These are phyloP conservation scores for Psittacus erithacus DNA, from an alignment of 2,113 vertebrate genomes.

Conservation along the genomic window DNA sequence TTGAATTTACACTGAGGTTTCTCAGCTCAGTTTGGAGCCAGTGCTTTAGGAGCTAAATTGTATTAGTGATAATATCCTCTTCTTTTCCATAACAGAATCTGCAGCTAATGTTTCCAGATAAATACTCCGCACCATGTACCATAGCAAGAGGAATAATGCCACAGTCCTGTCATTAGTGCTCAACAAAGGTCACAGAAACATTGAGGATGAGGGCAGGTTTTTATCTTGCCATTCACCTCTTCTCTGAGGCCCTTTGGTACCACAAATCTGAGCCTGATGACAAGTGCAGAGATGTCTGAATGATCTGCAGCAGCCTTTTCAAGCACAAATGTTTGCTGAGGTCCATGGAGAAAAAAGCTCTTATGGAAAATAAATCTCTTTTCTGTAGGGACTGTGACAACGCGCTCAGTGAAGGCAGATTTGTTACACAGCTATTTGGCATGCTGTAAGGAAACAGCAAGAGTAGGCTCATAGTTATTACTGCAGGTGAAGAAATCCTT, in stretches of 20 bases:
- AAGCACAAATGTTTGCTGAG: not conserved
- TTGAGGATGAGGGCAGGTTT: not conserved
- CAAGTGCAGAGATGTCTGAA: not conserved
- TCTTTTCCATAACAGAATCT: not conserved
- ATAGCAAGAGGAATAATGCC: not conserved
- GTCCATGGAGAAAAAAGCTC: not conserved
- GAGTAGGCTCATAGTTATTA: not conserved
- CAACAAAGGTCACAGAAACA: not conserved
- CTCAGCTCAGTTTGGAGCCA: not conserved
- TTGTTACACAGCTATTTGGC: not conserved
- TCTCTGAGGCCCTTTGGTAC: not conserved
- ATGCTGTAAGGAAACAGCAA: not conserved
- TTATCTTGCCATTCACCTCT: not conserved
- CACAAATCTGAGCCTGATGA: not conserved
- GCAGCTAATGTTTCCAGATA: not conserved
- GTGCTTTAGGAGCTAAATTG: not conserved
- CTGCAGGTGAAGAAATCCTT: not conserved
- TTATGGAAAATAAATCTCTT: not conserved
- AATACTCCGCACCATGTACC: not conserved
- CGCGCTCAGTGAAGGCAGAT: fast-evolving
- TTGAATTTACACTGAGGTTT: not conserved
- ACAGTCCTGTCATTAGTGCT: not conserved
- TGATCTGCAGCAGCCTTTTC: not conserved
- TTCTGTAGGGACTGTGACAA: not conserved
- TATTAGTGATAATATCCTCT: not conserved